Conservation (phyloP, 2,113 vertebrate genomes). For the Epinephelus fuscoguttatus region DNA sequence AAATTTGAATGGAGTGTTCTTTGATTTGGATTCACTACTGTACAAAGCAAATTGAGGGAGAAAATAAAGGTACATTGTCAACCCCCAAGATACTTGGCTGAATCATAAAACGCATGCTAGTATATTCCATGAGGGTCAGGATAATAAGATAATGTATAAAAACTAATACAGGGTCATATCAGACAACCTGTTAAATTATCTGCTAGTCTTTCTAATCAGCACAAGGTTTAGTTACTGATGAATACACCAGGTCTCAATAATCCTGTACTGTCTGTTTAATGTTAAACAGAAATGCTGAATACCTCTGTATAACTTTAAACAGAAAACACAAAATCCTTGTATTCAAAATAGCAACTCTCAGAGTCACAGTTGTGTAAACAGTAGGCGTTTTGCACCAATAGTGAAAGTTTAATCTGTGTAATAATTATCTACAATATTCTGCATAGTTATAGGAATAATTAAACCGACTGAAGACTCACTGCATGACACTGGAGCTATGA, state of each 20-base stretch:
- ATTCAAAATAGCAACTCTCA: constrained; percentile 1
- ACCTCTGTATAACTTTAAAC: not conserved
- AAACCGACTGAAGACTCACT: not conserved
- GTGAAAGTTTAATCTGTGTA: not conserved
- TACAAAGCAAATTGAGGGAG: not conserved
- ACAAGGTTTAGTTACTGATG: not conserved
- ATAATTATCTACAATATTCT: not conserved
- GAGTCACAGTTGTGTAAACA: not conserved
- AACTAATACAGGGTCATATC: not conserved
- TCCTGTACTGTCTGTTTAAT: not conserved
- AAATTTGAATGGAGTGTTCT: not conserved
- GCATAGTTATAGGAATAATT: not conserved
- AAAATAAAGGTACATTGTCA: not conserved
- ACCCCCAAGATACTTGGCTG: not conserved
- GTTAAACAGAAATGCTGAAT: not conserved
- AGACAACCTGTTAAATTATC: not conserved
- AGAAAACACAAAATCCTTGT: not conserved
- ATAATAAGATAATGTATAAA: not conserved
- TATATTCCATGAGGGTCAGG: not conserved
- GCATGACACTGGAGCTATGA: not conserved
- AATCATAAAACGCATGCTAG: not conserved
- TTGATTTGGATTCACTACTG: not conserved
- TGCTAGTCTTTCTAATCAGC: not conserved
- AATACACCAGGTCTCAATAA: not conserved
- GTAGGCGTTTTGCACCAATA: not conserved